A percentile compares a stretch with the other conserved stretches of the same genome.
phyloP scores from a whole-genome alignment of 2,888 invertebrate genomes.

The Tanytarsus gracilentus region DNA sequence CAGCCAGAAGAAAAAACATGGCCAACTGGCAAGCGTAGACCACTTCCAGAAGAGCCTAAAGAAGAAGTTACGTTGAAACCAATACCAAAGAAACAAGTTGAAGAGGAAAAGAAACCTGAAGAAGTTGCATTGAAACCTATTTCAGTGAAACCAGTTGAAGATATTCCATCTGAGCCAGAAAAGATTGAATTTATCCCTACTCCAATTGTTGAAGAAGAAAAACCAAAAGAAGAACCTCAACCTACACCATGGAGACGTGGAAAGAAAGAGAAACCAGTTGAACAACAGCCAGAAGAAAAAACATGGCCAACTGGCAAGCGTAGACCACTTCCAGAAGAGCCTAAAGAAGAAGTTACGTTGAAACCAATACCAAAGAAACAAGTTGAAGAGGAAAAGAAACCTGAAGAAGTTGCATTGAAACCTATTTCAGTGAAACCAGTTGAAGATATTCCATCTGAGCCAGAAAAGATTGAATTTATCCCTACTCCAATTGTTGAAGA shows the following conservation, averaged over 20 bases:
- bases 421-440: slow-evolving; percentile 32
- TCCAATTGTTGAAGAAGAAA: slow-evolving; percentile 33
- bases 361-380: slow-evolving; percentile 44
- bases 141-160: slow-evolving; percentile 34
- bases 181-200: slow-evolving; percentile 34
- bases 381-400: slow-evolving; percentile 40
- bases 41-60: slow-evolving; percentile 39
- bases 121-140: slow-evolving; percentile 36
- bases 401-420: slow-evolving; percentile 39
- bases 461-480: slow-evolving; percentile 35
- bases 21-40: slow-evolving; percentile 38
- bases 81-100: slow-evolving; percentile 38
- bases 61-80: slow-evolving; percentile 48
- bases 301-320: slow-evolving; percentile 38
- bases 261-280: slow-evolving; percentile 34
- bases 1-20: slow-evolving; percentile 37
- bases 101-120: slow-evolving; percentile 42
- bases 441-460: slow-evolving; percentile 36
- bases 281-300: slow-evolving; percentile 38
- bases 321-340: slow-evolving; percentile 39
- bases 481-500: slow-evolving; percentile 31
- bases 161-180: slow-evolving; percentile 34
- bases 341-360: slow-evolving; percentile 44
- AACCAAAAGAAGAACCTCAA: slow-evolving; percentile 32
- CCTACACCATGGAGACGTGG: slow-evolving; percentile 32